These are phyloP conservation scores for Pristionchus arcanus DNA, from an alignment of 2,888 invertebrate species.

Conservation along the genomic window DNA sequence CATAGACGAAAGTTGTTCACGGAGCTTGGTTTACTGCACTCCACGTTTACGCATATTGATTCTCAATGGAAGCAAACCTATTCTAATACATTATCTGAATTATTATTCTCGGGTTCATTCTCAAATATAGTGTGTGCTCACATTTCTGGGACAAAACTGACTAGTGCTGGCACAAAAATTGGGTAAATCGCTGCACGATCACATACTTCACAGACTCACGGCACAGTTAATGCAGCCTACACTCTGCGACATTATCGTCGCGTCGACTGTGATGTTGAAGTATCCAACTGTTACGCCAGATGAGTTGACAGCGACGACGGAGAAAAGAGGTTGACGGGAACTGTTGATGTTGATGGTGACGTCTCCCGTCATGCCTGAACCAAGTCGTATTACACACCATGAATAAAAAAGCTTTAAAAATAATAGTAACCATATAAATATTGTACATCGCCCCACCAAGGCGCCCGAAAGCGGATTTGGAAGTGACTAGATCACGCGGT, in stretches of 20 bases:
- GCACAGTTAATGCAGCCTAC: slow-evolving; percentile 38
- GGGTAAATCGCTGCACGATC: neutral
- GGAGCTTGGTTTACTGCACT: no score
- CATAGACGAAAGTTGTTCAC: no score
- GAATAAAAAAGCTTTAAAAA: no score
- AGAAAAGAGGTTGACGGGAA: slow-evolving; percentile 24
- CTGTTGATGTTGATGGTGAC: slow-evolving; percentile 32
- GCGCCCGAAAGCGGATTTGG: no score
- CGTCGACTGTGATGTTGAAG: slow-evolving; percentile 44
- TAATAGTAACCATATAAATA: no score
- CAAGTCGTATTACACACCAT: neutral
- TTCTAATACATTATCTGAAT: no score
- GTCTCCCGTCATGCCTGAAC: slow-evolving; percentile 37
- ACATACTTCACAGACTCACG: neutral
- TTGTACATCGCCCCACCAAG: no score
- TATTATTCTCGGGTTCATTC: no score
- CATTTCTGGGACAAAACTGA: neutral
- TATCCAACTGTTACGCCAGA: neutral
- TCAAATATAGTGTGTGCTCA: no score
- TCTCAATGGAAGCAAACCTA: no score
- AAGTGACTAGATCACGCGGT: no score
- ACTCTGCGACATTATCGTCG: neutral
- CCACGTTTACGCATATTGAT: no score
- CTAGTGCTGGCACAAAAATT: neutral
- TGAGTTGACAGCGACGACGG: neutral